These are phyloP conservation scores for Ephialtes manifestator DNA, from an alignment of 2,888 invertebrate genomes.

Conservation along the genomic window DNA sequence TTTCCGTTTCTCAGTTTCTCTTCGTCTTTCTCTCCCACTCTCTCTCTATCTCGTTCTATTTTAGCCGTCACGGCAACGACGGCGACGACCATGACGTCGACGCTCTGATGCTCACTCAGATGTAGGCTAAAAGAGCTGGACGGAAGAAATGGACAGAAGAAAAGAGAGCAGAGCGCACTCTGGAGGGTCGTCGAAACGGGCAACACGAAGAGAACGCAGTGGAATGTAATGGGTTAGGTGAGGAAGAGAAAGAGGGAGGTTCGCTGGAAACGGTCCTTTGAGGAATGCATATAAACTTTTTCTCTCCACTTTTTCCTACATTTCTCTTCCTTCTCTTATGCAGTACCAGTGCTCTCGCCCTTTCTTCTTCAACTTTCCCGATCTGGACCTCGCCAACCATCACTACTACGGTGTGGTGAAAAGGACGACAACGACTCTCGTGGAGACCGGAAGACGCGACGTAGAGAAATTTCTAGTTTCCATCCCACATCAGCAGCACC, in stretches of 20 bases:
- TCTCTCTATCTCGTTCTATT: neutral
- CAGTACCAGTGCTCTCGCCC: conserved; percentile 11
- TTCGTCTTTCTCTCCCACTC: neutral
- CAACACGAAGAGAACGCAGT: conserved; percentile 54
- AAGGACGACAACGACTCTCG: conserved; percentile 49
- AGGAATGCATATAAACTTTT: conserved; percentile 67
- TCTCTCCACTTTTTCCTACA: conserved; percentile 23
- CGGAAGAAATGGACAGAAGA: conserved; percentile 5
- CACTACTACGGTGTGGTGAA: conserved; percentile 18
- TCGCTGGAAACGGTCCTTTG: conserved; percentile 53
- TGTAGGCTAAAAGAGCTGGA: neutral
- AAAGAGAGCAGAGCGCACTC: conserved; percentile 22
- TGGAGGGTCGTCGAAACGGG: conserved; percentile 54
- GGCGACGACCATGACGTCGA: conserved; percentile 14
- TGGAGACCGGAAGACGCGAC: conserved; percentile 43
- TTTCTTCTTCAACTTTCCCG: conserved; percentile 5
- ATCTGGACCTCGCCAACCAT: conserved; percentile 34
- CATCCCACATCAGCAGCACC: conserved; percentile 24
- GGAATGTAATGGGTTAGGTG: conserved; percentile 41
- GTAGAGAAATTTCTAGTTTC: conserved; percentile 48
- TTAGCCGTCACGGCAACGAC: conserved; percentile 14
- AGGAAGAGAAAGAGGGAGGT: conserved; percentile 23
- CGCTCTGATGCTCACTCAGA: neutral
- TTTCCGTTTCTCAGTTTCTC: conserved; percentile 12
- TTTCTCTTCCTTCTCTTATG: neutral